phyloP scores from a whole-genome alignment of 2,113 vertebrate species.

The Naja naja region DNA sequence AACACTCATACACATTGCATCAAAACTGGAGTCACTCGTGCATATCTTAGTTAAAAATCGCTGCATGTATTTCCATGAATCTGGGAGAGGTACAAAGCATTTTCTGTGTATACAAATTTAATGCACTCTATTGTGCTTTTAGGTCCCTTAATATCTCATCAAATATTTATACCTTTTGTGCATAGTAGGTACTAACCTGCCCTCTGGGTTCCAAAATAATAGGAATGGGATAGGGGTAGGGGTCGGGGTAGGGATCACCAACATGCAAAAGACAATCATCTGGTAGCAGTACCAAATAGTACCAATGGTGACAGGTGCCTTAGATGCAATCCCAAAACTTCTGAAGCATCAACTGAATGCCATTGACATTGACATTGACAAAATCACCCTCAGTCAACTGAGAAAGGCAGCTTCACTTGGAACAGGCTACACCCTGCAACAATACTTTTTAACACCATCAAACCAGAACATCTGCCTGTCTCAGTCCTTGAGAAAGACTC shows the following conservation, averaged over 20 bases:
- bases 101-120: neutral
- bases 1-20: neutral
- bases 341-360: no score
- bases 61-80: neutral
- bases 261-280: slow-evolving; percentile 19
- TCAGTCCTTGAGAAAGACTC: no score
- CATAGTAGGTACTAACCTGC: no score
- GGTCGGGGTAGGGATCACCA: neutral
- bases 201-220: no score
- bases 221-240: no score
- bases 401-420: neutral
- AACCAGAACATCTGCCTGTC: neutral
- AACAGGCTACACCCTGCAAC: neutral
- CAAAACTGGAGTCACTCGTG: neutral
- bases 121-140: neutral
- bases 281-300: neutral
- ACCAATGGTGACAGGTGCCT: no score
- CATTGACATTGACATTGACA: no score
- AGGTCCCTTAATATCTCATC: neutral
- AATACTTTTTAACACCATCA: neutral
- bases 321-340: no score
- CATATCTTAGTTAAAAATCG: neutral
- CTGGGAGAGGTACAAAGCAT: neutral
- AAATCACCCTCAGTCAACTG: no score
- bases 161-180: neutral